Percentiles rank a stretch among this genome's conserved stretches.
phyloP scores from a whole-genome alignment of 2,888 invertebrate genomes.

The Mycalesis mineus region DNA sequence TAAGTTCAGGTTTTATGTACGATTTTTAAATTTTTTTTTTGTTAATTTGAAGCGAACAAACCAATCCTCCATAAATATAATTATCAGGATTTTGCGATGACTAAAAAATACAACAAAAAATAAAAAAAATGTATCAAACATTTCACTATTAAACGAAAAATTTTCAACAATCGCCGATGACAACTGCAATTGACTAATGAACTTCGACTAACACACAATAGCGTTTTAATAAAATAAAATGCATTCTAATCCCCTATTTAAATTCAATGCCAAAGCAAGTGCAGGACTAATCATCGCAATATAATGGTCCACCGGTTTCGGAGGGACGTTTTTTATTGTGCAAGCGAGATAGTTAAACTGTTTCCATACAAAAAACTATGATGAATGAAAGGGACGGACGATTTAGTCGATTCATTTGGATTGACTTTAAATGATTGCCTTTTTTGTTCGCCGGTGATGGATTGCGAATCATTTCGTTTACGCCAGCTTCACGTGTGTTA shows the following conservation, averaged over 20 bases:
- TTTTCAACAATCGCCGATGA: constrained; percentile 42
- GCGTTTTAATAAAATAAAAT: constrained; percentile 71
- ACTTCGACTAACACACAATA: constrained; percentile 55
- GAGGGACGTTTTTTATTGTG: constrained; percentile 60
- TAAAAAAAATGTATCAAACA: too few relatives aligned
- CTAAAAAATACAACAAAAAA: too few relatives aligned
- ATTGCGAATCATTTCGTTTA: constrained; percentile 59
- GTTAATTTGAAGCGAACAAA: constrained; percentile 8
- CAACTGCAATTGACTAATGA: constrained; percentile 68
- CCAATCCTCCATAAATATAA: too few relatives aligned
- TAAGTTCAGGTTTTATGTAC: too few relatives aligned
- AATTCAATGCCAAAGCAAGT: constrained; percentile 76
- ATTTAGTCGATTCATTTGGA: constrained; percentile 57
- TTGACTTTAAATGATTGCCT: constrained; percentile 75
- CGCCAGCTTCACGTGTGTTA: constrained; percentile 27
- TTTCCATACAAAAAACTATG: constrained; percentile 27
- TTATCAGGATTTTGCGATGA: too few relatives aligned
- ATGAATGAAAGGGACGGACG: constrained; percentile 30
- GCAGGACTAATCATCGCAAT: constrained; percentile 76
- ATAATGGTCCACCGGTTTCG: constrained; percentile 68
- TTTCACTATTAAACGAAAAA: too few relatives aligned
- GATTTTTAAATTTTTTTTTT: too few relatives aligned
- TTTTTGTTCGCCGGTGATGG: constrained; percentile 71
- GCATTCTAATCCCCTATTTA: constrained; percentile 75
- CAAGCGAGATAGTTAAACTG: constrained; percentile 30